Base-by-base conservation (phyloP, 2,888 invertebrate species). In the Melolontha melolontha region DNA sequence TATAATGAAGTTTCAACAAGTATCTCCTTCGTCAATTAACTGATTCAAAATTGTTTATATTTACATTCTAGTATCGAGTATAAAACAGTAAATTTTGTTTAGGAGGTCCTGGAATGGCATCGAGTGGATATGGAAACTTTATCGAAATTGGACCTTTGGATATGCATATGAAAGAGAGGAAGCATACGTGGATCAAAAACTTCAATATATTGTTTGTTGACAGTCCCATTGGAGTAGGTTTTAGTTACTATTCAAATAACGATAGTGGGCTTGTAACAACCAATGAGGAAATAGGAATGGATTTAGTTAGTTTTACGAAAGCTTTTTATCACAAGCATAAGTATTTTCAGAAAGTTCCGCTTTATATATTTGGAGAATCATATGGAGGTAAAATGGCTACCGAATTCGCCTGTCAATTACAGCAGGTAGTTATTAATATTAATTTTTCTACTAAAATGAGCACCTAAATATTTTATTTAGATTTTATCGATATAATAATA, bases 371-470 rank as follows among this genome's bases (percentile, higher is more conserved):
- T 77, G 92, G 92, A 22, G 95, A 97, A 81, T 95, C 95, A 0
- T 96, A 96, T 81, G 96, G 96, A 14, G 96, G 96, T 1, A 97
- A 96, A 85, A 96, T 96, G 95, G 92, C 93, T 0, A 89, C 92
- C 0, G 94, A 94, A 76, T 95, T 96, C 80, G 94, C 91, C n/a
- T 64, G 52, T 29, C 44, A 64, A 27, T 52, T 64, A 14, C 14
- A 64, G 5, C 27, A 62, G 59, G 59, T 59, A 59, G 34, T 41
- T 17, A 11, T 54, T 39, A 14, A 12, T 34, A 22, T 22, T n/a
- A n/a, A n/a, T n/a, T n/a, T n/a, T n/a, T n/a, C n/a, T n/a, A n/a
- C n/a, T n/a, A n/a, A n/a, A n/a, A n/a, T n/a, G n/a, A n/a, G n/a
- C n/a, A n/a, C n/a, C n/a, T n/a, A n/a, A n/a, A n/a, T n/a, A n/a